These are phyloP conservation scores for Miniopterus natalensis DNA, from an alignment of 2,113 vertebrate genomes.

Conservation along the genomic window DNA sequence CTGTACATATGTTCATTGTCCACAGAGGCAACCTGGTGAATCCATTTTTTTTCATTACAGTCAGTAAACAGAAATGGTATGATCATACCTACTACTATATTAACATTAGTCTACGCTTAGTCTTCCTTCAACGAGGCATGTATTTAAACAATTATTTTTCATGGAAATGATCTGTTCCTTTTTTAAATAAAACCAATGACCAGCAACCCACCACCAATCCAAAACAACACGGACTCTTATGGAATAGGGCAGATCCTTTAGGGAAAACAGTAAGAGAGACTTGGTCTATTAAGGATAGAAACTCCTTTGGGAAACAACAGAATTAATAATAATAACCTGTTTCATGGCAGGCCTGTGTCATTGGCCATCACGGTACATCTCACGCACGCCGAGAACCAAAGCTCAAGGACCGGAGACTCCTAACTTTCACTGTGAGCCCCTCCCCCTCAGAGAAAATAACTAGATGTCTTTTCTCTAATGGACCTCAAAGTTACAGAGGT, in stretches of 20 bases:
- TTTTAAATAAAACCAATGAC: conserved; percentile 1
- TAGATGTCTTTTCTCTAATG: background rate
- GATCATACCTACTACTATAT: background rate
- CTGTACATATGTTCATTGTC: no score
- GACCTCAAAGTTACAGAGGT: background rate
- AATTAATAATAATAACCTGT: background rate
- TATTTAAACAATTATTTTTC: background rate
- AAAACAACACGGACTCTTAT: no score
- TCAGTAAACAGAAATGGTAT: background rate
- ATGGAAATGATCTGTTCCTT: background rate
- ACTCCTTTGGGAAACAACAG: background rate
- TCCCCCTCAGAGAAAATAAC: background rate
- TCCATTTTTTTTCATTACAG: background rate
- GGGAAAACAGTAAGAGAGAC: background rate
- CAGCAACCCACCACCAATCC: background rate
- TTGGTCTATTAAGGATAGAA: background rate
- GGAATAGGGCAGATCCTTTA: background rate
- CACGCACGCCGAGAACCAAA: background rate
- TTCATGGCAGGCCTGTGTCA: background rate
- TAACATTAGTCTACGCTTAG: background rate
- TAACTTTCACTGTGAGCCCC: accelerated
- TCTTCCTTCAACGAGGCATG: background rate
- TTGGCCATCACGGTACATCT: background rate
- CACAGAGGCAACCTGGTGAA: background rate
- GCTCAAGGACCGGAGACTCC: background rate